A percentile compares a stretch with the other conserved stretches of the same genome.
phyloP scores from a whole-genome alignment of 2,888 invertebrate genomes.

The Standfussiana lucernea region DNA sequence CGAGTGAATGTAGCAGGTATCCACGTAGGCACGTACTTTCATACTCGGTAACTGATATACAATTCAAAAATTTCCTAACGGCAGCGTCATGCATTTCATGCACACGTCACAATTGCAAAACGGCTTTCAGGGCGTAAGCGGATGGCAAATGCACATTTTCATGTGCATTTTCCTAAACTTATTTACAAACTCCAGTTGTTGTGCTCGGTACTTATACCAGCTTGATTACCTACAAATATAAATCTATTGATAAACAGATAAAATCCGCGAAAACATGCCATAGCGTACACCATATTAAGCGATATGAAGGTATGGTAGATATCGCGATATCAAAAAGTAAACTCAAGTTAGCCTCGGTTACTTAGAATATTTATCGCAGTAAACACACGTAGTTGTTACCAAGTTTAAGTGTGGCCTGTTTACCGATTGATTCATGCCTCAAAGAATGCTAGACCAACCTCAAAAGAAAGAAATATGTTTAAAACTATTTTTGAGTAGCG shows the following conservation, averaged over 20 bases:
- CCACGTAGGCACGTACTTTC: neutral
- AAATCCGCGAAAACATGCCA: conserved; percentile 67
- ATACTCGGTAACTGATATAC: neutral
- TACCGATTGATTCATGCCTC: conserved; percentile 69
- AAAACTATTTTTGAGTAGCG: conserved; percentile 39
- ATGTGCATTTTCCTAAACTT: conserved; percentile 44
- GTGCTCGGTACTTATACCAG: conserved; percentile 35
- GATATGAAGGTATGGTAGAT: conserved; percentile 67
- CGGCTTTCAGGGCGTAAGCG: conserved; percentile 12
- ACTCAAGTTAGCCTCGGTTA: conserved; percentile 79
- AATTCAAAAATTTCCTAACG: conserved; percentile 34
- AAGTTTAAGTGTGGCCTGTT: conserved; percentile 66
- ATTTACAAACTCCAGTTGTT: conserved; percentile 38
- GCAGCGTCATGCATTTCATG: conserved; percentile 7
- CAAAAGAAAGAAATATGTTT: conserved; percentile 60
- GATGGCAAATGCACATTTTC: conserved; percentile 7
- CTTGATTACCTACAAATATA: conserved; percentile 57
- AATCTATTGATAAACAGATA: conserved; percentile 64
- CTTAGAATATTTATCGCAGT: conserved; percentile 79
- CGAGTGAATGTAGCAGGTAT: neutral
- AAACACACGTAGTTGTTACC: conserved; percentile 64
- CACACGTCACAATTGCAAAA: conserved; percentile 27
- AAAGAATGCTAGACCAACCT: conserved; percentile 57
- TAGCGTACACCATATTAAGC: conserved; percentile 62
- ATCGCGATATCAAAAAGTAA: conserved; percentile 83